phyloP scores from a whole-genome alignment of 2,888 invertebrate genomes.

The Eustalomyia histrio region DNA sequence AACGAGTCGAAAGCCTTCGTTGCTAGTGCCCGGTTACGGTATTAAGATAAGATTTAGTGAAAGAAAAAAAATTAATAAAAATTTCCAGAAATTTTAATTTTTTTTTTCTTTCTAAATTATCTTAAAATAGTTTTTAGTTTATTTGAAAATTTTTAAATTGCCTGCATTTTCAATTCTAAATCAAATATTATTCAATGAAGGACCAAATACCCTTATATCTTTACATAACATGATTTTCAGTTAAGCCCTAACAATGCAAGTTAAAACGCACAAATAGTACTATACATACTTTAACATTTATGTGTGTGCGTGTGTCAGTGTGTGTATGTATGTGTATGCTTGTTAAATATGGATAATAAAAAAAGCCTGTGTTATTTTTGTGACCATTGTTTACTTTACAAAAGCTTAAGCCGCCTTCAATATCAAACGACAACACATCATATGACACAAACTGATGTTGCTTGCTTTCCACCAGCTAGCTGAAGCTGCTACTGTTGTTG shows the following conservation, averaged over 20 bases:
- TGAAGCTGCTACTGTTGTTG: conserved; percentile 50
- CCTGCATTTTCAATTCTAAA: too few relatives aligned
- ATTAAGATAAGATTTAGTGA: too few relatives aligned
- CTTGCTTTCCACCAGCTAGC: conserved; percentile 6
- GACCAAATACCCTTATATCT: conserved; percentile 24
- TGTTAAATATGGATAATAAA: conserved; percentile 6
- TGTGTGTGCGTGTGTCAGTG: not conserved
- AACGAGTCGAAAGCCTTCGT: too few relatives aligned
- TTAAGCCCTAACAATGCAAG: conserved; percentile 35
- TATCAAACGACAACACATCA: conserved; percentile 65
- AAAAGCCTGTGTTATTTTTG: conserved; percentile 53
- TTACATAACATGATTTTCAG: conserved; percentile 43
- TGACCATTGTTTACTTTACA: conserved; percentile 63
- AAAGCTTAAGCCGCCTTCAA: conserved; percentile 66
- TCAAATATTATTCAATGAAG: too few relatives aligned
- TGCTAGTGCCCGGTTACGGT: too few relatives aligned
- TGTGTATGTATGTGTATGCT: not conserved
- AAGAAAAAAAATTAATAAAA: too few relatives aligned
- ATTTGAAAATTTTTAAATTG: too few relatives aligned
- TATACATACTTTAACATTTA: not conserved
- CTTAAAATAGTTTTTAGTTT: too few relatives aligned
- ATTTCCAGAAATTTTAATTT: too few relatives aligned
- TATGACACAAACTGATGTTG: conserved; percentile 61
- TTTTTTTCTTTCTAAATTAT: too few relatives aligned
- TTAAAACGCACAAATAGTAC: too few relatives aligned